Percentiles rank a stretch among this genome's conserved stretches.
phyloP scores from a whole-genome alignment of 2,797 vertebrate genomes.

The Phaenicophaeus curvirostris region DNA sequence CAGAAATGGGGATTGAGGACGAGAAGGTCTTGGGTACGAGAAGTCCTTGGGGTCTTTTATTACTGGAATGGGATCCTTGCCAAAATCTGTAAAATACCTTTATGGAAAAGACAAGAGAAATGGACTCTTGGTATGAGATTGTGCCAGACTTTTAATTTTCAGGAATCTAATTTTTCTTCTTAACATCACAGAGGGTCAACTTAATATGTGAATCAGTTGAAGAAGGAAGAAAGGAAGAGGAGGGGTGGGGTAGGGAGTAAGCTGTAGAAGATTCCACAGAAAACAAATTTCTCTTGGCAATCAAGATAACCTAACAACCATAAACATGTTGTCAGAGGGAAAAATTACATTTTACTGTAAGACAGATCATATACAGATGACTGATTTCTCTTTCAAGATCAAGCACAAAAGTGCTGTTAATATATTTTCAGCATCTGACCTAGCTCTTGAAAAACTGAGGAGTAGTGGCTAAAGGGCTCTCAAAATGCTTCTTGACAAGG shows the following conservation, averaged over 20 bases:
- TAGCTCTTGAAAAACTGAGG: slow-evolving; percentile 57
- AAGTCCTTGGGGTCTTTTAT: slow-evolving; percentile 56
- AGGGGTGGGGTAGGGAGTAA: neutral
- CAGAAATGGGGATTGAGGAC: slow-evolving; percentile 42
- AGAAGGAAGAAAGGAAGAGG: neutral
- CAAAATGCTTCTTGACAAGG: slow-evolving; percentile 54
- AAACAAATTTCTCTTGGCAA: slow-evolving; percentile 76
- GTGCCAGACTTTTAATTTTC: slow-evolving; percentile 73
- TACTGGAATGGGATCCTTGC: slow-evolving; percentile 56
- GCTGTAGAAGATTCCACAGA: slow-evolving; percentile 49
- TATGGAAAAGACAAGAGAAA: slow-evolving; percentile 73
- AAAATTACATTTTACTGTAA: slow-evolving; percentile 77
- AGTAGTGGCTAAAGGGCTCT: slow-evolving; percentile 48
- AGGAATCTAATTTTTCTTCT: slow-evolving; percentile 33
- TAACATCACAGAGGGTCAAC: slow-evolving; percentile 33
- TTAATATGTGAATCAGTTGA: slow-evolving; percentile 70
- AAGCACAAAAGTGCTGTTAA: slow-evolving; percentile 70
- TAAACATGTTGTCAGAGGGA: slow-evolving; percentile 75
- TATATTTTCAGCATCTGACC: slow-evolving; percentile 66
- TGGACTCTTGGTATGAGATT: slow-evolving; percentile 44
- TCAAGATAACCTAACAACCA: slow-evolving; percentile 77
- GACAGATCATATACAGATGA: slow-evolving; percentile 75
- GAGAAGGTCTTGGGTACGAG: slow-evolving; percentile 34
- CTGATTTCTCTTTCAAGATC: slow-evolving; percentile 77
- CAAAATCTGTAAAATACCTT: slow-evolving; percentile 48